phyloP scores from a whole-genome alignment of 2,797 vertebrate genomes.

The Myotis pilosus region DNA sequence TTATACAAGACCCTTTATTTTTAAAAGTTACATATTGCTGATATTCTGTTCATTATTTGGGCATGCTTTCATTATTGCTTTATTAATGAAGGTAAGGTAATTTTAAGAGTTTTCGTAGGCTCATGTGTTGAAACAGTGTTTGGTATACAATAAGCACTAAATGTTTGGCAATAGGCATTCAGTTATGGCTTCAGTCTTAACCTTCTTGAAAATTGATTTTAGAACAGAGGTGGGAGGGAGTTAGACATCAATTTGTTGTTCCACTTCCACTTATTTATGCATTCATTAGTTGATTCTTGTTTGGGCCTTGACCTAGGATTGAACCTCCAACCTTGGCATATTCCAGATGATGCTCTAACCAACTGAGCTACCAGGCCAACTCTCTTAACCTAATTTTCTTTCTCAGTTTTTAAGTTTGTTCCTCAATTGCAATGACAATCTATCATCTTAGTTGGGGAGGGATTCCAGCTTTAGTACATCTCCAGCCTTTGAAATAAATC shows the following conservation, averaged over 20 bases:
- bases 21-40: not conserved
- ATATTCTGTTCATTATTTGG: not conserved
- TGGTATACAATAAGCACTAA: not conserved
- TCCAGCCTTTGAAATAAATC: not conserved
- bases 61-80: not conserved
- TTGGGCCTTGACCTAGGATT: not conserved
- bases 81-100: not conserved
- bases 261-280: not conserved
- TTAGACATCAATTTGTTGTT: not conserved
- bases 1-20: not conserved
- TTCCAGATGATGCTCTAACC: not conserved
- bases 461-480: not conserved
- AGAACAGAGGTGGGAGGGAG: not conserved
- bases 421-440: not conserved
- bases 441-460: not conserved
- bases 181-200: not conserved
- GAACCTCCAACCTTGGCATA: not conserved
- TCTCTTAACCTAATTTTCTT: slow-evolving; percentile 7
- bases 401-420: not conserved
- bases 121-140: not conserved
- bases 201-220: not conserved
- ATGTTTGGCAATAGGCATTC: not conserved
- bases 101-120: not conserved
- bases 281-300: not conserved
- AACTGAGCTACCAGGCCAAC: not conserved